phyloP scores from a whole-genome alignment of 2,888 invertebrate genomes.

The Trisateles emortualis region DNA sequence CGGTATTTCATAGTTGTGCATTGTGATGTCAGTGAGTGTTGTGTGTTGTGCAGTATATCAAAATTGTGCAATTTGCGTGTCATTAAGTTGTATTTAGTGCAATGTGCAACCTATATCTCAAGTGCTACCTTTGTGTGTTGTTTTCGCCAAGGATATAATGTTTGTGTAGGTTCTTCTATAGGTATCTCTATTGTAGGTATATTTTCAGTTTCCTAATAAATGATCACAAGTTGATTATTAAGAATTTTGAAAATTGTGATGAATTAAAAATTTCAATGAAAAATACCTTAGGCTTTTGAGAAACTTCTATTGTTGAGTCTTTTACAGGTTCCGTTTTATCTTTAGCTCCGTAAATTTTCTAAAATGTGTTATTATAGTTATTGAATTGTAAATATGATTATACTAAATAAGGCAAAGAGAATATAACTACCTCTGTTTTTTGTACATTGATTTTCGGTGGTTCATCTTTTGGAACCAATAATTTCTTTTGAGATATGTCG shows the following conservation, averaged over 20 bases:
- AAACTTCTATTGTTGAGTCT: slow-evolving; percentile 10
- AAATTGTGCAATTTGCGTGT: background rate
- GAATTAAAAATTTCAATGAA: background rate
- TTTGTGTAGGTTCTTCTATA: slow-evolving; percentile 46
- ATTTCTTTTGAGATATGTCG: slow-evolving; percentile 1
- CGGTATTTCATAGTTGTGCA: slow-evolving; percentile 33
- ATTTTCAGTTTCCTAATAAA: slow-evolving; percentile 19
- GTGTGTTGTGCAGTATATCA: slow-evolving; percentile 20
- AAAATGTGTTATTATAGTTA: slow-evolving; percentile 1
- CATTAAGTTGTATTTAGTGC: slow-evolving; percentile 6
- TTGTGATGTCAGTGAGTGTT: background rate
- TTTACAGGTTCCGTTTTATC: background rate
- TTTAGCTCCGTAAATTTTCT: background rate
- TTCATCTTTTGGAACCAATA: slow-evolving; percentile 16
- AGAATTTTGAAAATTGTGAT: background rate
- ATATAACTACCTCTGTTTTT: slow-evolving; percentile 15
- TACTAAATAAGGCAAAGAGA: no score
- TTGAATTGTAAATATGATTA: no score
- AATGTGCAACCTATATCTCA: slow-evolving; percentile 9
- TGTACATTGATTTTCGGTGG: background rate
- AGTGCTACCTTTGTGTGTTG: slow-evolving; percentile 41
- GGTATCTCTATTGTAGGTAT: slow-evolving; percentile 34
- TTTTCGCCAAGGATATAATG: slow-evolving; percentile 60
- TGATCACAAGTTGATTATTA: slow-evolving; percentile 5
- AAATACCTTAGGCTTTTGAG: slow-evolving; percentile 21